Conservation (phyloP, 2,797 vertebrate species). For the Leptatherina wallacei region DNA sequence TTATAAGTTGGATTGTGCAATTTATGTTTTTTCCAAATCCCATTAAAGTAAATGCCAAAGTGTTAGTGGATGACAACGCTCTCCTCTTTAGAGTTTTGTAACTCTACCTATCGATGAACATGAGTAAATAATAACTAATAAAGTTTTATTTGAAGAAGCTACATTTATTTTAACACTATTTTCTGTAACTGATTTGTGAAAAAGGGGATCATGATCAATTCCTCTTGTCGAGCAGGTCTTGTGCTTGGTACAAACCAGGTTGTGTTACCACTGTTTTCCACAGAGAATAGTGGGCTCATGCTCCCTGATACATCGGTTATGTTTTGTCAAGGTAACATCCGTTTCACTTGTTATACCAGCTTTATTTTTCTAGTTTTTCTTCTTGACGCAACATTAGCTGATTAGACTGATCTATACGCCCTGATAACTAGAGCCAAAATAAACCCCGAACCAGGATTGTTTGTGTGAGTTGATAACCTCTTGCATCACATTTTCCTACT, state of each 20-base stretch:
- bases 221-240: slow-evolving; percentile 1
- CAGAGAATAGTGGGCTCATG: slow-evolving; percentile 4
- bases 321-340: slow-evolving; percentile 9
- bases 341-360: slow-evolving; percentile 4
- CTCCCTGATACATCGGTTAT: slow-evolving; percentile 2
- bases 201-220: neutral
- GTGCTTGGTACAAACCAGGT: slow-evolving; percentile 16
- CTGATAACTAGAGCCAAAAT: slow-evolving; percentile 50
- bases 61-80: neutral
- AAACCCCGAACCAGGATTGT: slow-evolving; percentile 34
- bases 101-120: too few relatives aligned
- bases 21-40: neutral
- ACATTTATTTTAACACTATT: too few relatives aligned
- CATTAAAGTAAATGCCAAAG: neutral
- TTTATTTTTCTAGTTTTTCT: neutral
- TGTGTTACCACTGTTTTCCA: slow-evolving; percentile 18
- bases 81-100: too few relatives aligned
- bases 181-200: too few relatives aligned
- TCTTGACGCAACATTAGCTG: slow-evolving; percentile 12
- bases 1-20: neutral
- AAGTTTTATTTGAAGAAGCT: too few relatives aligned
- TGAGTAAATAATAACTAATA: too few relatives aligned
- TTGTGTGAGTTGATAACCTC: slow-evolving; percentile 2
- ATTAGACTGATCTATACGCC: slow-evolving; percentile 35
- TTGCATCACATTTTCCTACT: slow-evolving; percentile 39